A percentile compares a stretch with the other conserved stretches of the same genome.
Conservation (phyloP, 2,888 invertebrate species). For the Mycalesis mineus region DNA sequence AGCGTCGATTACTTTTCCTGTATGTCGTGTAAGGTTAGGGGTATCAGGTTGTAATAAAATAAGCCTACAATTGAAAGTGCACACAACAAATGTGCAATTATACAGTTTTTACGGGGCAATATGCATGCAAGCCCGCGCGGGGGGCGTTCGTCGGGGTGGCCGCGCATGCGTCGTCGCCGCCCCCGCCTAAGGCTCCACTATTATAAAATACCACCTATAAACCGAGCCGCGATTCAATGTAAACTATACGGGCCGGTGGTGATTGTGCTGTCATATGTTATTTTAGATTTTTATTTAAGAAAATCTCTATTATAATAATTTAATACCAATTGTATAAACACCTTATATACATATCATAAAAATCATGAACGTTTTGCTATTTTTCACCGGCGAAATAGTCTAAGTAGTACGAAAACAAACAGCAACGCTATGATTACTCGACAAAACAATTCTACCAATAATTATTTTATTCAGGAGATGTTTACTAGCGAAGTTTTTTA, state of each 20-base stretch:
- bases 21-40: too few species aligned
- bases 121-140: constrained; percentile 32
- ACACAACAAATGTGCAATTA: constrained; percentile 26
- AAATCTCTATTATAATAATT: too few species aligned
- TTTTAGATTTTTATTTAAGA: constrained; percentile 14
- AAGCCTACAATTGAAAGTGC: constrained; percentile 19
- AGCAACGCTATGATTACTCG: too few species aligned
- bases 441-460: too few species aligned
- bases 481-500: too few species aligned
- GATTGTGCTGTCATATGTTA: constrained; percentile 58
- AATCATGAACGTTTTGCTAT: too few species aligned
- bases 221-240: constrained; percentile 67
- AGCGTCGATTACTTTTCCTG: too few species aligned
- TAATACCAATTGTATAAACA: too few species aligned
- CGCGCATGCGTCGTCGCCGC: constrained; percentile 63
- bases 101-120: constrained; percentile 21
- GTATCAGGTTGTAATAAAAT: neutral
- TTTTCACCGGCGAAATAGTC: too few species aligned
- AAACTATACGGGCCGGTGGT: constrained; percentile 58
- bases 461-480: too few species aligned
- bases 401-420: too few species aligned
- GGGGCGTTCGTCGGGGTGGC: constrained; percentile 71
- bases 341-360: too few species aligned
- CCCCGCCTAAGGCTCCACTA: constrained; percentile 54
- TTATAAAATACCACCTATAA: constrained; percentile 52